Evolutionary conservation across 2,888 invertebrate species (phyloP), one percentile per base, ranked within the genome.

Genomic region (Ariolimax columbianus): DNA sequence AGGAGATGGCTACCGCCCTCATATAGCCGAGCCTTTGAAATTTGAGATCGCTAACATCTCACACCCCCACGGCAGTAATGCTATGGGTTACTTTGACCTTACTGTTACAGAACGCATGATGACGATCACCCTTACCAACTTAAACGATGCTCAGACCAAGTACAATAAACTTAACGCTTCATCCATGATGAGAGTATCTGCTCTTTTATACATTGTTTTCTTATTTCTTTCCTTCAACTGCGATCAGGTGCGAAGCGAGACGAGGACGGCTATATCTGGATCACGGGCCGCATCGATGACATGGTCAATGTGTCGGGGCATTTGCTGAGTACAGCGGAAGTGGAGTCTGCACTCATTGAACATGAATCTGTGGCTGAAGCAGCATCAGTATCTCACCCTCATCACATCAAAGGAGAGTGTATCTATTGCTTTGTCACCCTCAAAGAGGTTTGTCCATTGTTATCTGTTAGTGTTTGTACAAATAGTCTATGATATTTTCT

Each of bases 291-390:
- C 86, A 97, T 99, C 66, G 99, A 99, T 94, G 99, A 99, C 94
- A 98, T 99, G 98, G 95, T 99, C 89, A 99, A 99, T 94, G 99
- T 99, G 17, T 98, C 98, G 2, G 99, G 99, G 0, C 99, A 99
- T 94, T 95, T 99, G 83, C 97, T 99, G 96, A 98, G 98, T 87
- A 99, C 99, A 0, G 97, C 99, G 0, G 98, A 99, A 95, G 95
- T 96, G 40, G 95, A 96, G 90, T 95, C 95, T 0, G 95, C 95
- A 17, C 91, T 95, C 51, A 93, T 95, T 11, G 94, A 94, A 82
- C 95, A 95, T 88, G 86, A 89, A 47, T 90, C 93, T 68, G 97
- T 99, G 0, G 96, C 98, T 0, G 99, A 99, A 94, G 97, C 99
- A 0, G 99, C 99, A 0, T 99, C 98, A 0, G 99, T 99, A 0